Base-by-base conservation (phyloP, 2,888 invertebrate species). In the Neoaliturus tenellus region DNA sequence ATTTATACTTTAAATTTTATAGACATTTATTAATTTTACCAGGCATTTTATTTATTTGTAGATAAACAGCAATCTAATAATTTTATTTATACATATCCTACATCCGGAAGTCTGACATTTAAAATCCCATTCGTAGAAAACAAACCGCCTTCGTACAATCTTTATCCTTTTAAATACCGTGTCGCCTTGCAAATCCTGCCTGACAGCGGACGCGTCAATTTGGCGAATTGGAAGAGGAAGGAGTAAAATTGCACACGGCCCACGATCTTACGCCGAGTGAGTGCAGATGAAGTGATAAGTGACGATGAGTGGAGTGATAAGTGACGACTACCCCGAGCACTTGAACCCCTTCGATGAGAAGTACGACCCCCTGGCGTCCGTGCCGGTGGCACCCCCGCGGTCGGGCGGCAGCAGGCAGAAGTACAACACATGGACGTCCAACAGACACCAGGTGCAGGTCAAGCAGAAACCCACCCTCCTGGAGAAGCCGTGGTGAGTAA, bases 321-420 rank as follows among this genome's bases (percentile, higher is more conserved):
- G 41, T 44, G 23, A 71, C 12, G 71, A 71, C 73, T 75, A 75
- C 48, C 73, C 73, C 25, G 73, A 75, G 10, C 73, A 75, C 35
- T 17, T 75, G 10, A 75, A 75, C 44, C 73, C 73, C 44, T 75
- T 75, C 73, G 73, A 75, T 8, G 73, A 75, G 73, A 44, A 44
- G 28, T 75, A 75, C 73, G 23, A 75, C 73, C 39, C 39, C 17
- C 35, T 35, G 5, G 33, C 14, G 17, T 14, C 62, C 62, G 25
- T 31, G 28, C 62, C 62, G 4, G 62, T 31, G 62, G 62, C 62
- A 6, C 55, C 55, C 8, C 62, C 62, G 28, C 6, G 23, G 23
- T 3, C 23, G 23, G 25, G 5, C 23, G 25, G 55, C 55, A n/a
- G n/a, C 51, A 62, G 62, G 20, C 62, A 62, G 14, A 62, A 62